A percentile compares a stretch with the other conserved stretches of the same genome.
Evolutionary conservation across 2,888 invertebrate genomes (phyloP).

Genomic region (Metellina segmentata): DNA sequence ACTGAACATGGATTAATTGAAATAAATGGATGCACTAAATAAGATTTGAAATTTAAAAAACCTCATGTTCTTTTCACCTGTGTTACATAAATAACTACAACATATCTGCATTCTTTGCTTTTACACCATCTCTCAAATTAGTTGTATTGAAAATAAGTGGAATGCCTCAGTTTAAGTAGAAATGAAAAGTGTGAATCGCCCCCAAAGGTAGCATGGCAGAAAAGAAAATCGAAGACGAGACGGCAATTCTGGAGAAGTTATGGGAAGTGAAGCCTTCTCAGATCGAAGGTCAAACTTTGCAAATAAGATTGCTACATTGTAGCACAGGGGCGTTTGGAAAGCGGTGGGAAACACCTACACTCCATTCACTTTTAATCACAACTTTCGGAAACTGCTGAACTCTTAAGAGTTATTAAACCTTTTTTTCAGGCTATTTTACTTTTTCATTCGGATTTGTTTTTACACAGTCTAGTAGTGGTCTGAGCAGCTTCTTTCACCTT

Average conservation of each 20-base stretch:
- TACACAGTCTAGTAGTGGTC: not conserved
- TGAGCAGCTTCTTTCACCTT: not conserved
- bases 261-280: not conserved
- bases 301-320: constrained; percentile 38
- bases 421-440: not conserved
- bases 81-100: no score
- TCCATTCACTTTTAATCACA: constrained; percentile 48
- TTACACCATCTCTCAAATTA: no score
- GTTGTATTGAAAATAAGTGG: no score
- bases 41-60: no score
- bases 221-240: no score
- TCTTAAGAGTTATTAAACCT: not conserved
- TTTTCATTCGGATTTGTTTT: not conserved
- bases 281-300: not conserved
- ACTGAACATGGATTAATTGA: no score
- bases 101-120: no score
- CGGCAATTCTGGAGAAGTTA: not conserved
- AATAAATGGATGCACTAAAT: no score
- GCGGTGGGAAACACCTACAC: constrained; percentile 59
- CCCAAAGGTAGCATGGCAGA: no score
- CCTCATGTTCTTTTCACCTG: no score
- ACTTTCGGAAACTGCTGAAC: constrained; percentile 6
- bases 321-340: constrained; percentile 42
- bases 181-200: no score
- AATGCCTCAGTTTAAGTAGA: no score